These are phyloP conservation scores for Galerucella calmariensis DNA, from an alignment of 2,888 invertebrate genomes.

Conservation along the genomic window DNA sequence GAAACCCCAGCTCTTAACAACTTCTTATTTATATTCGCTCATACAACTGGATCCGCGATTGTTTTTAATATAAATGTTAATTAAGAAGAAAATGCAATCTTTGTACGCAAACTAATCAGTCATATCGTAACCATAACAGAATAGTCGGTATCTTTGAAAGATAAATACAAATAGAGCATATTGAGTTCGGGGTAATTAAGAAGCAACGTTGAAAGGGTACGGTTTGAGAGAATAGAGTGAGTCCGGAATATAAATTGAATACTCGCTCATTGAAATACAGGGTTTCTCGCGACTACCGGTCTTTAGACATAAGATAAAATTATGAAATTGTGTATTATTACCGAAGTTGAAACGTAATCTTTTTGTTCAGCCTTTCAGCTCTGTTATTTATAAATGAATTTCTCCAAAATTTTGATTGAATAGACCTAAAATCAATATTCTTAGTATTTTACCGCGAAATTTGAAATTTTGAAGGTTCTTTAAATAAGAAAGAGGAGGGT, in stretches of 20 bases:
- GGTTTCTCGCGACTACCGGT: too few species aligned
- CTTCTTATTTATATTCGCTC: slow-evolving; percentile 38
- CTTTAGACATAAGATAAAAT: too few species aligned
- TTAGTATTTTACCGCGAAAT: too few species aligned
- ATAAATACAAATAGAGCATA: slow-evolving; percentile 33
- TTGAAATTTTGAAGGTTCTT: too few species aligned
- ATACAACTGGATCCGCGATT: slow-evolving; percentile 45
- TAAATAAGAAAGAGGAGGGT: too few species aligned
- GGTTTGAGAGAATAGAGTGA: neutral
- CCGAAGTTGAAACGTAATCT: too few species aligned
- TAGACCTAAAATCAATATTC: too few species aligned
- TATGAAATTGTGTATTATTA: too few species aligned
- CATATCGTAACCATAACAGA: slow-evolving; percentile 43
- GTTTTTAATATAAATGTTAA: slow-evolving; percentile 51
- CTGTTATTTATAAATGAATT: too few species aligned
- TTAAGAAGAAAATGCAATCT: slow-evolving; percentile 46
- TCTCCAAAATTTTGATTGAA: too few species aligned
- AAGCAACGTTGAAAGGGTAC: slow-evolving; percentile 25
- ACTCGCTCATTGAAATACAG: neutral
- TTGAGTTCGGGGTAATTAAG: slow-evolving; percentile 22
- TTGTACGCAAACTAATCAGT: slow-evolving; percentile 35
- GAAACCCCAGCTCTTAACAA: slow-evolving; percentile 23
- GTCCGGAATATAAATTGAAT: slow-evolving; percentile 21
- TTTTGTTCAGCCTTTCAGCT: too few species aligned
- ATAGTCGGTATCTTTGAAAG: slow-evolving; percentile 45